Percentiles rank a stretch among this genome's conserved stretches.
phyloP scores from a whole-genome alignment of 2,797 vertebrate genomes.

The Mormyrus hasselquistii region DNA sequence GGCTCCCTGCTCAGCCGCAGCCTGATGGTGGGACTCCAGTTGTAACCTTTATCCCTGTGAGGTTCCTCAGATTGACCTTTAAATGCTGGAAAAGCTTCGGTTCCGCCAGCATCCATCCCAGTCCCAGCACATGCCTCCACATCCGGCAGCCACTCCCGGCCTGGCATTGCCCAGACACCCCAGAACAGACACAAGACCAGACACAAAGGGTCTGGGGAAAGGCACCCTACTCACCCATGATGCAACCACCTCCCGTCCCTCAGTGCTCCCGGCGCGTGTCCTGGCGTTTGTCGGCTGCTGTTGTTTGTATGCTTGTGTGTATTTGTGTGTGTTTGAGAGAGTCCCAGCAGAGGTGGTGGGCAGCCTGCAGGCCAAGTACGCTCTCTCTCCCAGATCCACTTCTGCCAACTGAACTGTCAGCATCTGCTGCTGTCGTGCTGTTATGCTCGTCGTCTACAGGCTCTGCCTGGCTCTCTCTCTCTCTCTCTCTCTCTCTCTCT shows the following conservation, averaged over 20 bases:
- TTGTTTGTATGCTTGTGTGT: conserved; percentile 23
- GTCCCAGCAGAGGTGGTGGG: conserved; percentile 29
- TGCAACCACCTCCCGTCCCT: conserved; percentile 33
- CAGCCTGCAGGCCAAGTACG: conserved; percentile 43
- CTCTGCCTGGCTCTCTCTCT: conserved; percentile 20
- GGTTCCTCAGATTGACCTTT: conserved; percentile 34
- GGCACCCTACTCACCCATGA: conserved; percentile 61
- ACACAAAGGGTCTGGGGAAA: conserved; percentile 21
- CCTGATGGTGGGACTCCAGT: not conserved
- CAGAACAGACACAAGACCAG: conserved; percentile 5
- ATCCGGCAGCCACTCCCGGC: conserved; percentile 6
- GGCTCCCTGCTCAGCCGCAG: not conserved
- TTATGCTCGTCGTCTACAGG: not conserved
- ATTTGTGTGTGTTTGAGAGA: conserved; percentile 26
- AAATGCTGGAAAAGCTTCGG: conserved; percentile 9
- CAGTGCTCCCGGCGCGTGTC: not conserved
- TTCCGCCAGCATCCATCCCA: not conserved
- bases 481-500: conserved; percentile 10
- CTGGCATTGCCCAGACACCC: not conserved
- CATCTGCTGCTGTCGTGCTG: conserved; percentile 18
- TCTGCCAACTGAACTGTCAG: conserved; percentile 34
- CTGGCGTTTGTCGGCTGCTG: conserved; percentile 24
- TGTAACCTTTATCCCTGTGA: not conserved
- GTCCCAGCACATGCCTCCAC: not conserved
- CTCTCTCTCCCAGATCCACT: conserved; percentile 32